Conservation (phyloP, 2,888 invertebrate genomes). For the Alviniconcha strummeri region DNA sequence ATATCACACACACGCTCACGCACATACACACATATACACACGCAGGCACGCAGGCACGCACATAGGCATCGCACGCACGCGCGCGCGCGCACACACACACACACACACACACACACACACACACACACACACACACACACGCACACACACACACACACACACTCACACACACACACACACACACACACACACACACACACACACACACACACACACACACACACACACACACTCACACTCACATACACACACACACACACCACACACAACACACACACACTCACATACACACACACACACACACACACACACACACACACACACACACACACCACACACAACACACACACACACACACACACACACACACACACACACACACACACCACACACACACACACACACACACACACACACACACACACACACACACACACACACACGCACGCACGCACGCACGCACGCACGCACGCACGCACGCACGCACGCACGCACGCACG, state of each 20-base stretch:
- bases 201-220: not conserved
- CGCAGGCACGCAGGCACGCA: not conserved
- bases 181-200: not conserved
- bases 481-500: not conserved
- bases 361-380: slow-evolving; percentile 1
- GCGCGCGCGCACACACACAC: not conserved
- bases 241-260: slow-evolving; percentile 7
- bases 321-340: not conserved
- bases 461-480: not conserved
- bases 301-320: not conserved
- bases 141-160: slow-evolving; percentile 1
- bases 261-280: slow-evolving; percentile 1
- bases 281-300: not conserved
- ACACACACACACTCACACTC: not conserved
- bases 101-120: not conserved
- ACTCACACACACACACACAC: not conserved
- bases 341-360: slow-evolving; percentile 8
- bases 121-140: not conserved
- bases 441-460: not conserved
- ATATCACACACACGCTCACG: no score
- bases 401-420: no score
- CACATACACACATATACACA: no score
- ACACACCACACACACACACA: not conserved
- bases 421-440: not conserved
- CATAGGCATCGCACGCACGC: not conserved